Conservation (phyloP, 2,113 vertebrate species). For the Tamias sibiricus region DNA sequence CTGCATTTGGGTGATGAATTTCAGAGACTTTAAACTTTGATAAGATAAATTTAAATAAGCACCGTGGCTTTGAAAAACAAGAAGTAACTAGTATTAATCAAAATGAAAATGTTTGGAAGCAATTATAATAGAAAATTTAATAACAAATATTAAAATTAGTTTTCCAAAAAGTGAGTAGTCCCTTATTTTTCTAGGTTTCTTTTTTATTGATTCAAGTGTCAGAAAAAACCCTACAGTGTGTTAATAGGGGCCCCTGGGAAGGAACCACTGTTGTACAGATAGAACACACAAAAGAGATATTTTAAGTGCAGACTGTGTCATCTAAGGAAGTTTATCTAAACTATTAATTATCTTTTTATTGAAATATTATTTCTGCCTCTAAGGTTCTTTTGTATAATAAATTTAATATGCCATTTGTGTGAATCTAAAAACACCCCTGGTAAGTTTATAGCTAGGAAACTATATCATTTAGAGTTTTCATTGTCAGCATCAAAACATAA, state of each 20-base stretch:
- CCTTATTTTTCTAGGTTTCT: not conserved
- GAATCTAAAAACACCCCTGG: not conserved
- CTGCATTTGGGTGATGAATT: not conserved
- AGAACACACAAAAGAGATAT: not conserved
- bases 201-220: not conserved
- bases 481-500: not conserved
- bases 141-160: not conserved
- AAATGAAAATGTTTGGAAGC: not conserved
- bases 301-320: not conserved
- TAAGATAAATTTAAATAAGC: not conserved
- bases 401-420: not conserved
- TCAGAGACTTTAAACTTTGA: not conserved
- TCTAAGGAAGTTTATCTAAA: not conserved
- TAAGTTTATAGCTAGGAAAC: not conserved
- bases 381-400: not conserved
- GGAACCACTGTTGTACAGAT: not conserved
- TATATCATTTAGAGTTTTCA: not conserved
- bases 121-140: not conserved
- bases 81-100: not conserved
- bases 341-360: not conserved
- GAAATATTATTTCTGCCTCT: not conserved
- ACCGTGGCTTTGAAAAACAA: not conserved
- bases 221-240: not conserved
- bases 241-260: not conserved
- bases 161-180: not conserved